Conservation (phyloP, 2,888 invertebrate species). For the Ptilodon capucinus region DNA sequence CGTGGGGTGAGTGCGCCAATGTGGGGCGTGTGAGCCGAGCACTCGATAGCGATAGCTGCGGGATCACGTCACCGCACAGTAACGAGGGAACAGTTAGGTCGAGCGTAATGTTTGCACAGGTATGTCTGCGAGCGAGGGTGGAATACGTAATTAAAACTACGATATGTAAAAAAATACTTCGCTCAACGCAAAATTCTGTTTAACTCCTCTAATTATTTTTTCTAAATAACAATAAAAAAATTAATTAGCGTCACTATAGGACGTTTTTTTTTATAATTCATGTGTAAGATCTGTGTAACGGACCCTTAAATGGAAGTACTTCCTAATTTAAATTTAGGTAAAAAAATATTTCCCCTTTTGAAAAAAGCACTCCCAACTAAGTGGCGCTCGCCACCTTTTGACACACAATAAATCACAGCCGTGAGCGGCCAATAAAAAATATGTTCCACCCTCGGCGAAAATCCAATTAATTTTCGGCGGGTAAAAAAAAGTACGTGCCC, state of each 20-base stretch:
- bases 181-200: not conserved
- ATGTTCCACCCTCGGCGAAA: slow-evolving; percentile 81
- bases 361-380: slow-evolving; percentile 73
- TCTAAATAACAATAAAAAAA: not conserved
- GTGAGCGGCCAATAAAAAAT: slow-evolving; percentile 81
- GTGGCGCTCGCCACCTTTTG: slow-evolving; percentile 82
- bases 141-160: slow-evolving; percentile 30
- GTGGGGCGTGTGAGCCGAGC: slow-evolving; percentile 26
- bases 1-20: slow-evolving; percentile 28
- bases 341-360: slow-evolving; percentile 50
- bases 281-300: slow-evolving; percentile 27
- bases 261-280: slow-evolving; percentile 23
- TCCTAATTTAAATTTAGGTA: slow-evolving; percentile 48
- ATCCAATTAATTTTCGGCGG: slow-evolving; percentile 82
- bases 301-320: slow-evolving; percentile 49
- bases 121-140: slow-evolving; percentile 27
- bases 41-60: slow-evolving; percentile 63
- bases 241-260: too few species aligned
- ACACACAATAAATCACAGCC: slow-evolving; percentile 81
- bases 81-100: slow-evolving; percentile 54
- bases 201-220: not conserved
- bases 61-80: slow-evolving; percentile 61
- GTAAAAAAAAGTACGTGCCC: slow-evolving; percentile 76
- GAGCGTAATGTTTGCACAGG: slow-evolving; percentile 44
- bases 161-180: slow-evolving; percentile 3